These are phyloP conservation scores for Yoshiicerus persimilis DNA, from an alignment of 1,140 invertebrate species.

Conservation along the genomic window DNA sequence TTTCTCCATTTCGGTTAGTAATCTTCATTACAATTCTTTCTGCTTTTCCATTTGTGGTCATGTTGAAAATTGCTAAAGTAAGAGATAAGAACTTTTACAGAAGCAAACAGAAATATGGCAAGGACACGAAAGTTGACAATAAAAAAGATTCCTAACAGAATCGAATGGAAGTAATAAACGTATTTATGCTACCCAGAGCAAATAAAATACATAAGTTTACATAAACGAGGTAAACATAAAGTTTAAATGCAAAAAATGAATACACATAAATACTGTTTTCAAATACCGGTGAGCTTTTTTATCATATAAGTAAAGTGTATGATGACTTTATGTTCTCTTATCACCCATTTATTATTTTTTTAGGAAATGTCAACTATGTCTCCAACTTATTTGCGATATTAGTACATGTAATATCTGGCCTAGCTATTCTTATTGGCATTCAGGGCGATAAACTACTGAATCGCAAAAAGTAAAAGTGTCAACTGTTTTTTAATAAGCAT, in stretches of 20 bases:
- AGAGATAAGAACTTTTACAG: background rate
- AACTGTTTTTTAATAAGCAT: background rate
- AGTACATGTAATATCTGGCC: too few species aligned
- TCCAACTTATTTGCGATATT: too few species aligned
- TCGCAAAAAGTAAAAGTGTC: background rate
- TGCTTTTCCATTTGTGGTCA: background rate
- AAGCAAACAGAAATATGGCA: background rate
- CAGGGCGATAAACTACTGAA: background rate
- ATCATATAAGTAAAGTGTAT: background rate
- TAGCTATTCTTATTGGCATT: background rate
- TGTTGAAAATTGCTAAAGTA: background rate
- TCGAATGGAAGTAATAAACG: background rate
- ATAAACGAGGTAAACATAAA: too few species aligned
- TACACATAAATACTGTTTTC: too few species aligned
- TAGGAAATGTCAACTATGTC: too few species aligned
- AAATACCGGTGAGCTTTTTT: background rate
- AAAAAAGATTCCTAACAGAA: background rate
- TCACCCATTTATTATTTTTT: too few species aligned
- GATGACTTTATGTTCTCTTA: too few species aligned
- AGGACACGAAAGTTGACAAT: background rate
- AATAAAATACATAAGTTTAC: background rate
- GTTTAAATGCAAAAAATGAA: too few species aligned
- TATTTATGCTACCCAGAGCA: background rate
- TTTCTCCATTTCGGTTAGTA: background rate
- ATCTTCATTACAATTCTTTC: background rate